Conservation (phyloP, 2,888 invertebrate genomes). For the Xiphydria camelus region DNA sequence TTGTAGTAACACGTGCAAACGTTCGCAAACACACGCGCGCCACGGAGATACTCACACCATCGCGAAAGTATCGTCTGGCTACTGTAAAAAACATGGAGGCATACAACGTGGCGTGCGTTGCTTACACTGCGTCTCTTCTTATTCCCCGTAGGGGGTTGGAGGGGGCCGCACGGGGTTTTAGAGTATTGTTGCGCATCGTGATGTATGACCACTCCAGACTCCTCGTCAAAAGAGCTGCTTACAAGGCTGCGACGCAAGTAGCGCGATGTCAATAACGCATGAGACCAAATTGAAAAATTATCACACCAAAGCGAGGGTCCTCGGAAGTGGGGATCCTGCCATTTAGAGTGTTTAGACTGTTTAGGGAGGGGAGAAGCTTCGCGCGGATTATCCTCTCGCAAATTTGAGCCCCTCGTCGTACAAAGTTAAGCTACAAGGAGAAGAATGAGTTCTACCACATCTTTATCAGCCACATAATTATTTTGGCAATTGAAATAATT, state of each 20-base stretch:
- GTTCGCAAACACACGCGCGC: neutral
- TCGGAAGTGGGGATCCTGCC: no score
- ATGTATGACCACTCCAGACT: neutral
- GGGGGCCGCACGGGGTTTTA: no score
- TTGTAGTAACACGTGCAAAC: conserved; percentile 18
- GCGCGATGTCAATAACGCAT: conserved; percentile 47
- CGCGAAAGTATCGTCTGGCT: conserved; percentile 53
- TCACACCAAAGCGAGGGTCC: conserved; percentile 47
- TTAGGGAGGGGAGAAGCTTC: conserved; percentile 28
- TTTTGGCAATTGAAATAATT: no score
- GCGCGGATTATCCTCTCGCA: no score
- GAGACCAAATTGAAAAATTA: conserved; percentile 57
- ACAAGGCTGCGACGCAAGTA: neutral
- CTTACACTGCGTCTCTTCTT: conserved; percentile 46
- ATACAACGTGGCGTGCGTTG: conserved; percentile 41
- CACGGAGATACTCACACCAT: conserved; percentile 28
- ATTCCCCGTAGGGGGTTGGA: conserved; percentile 40
- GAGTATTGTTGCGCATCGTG: neutral
- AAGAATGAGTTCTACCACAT: no score
- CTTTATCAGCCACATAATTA: no score
- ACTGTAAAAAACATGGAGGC: conserved; percentile 53
- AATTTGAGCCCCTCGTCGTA: no score
- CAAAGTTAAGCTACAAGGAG: no score
- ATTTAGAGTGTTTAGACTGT: no score
- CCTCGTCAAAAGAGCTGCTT: neutral